Base-by-base conservation (phyloP, 2,888 invertebrate genomes). In the Pocota personata region DNA sequence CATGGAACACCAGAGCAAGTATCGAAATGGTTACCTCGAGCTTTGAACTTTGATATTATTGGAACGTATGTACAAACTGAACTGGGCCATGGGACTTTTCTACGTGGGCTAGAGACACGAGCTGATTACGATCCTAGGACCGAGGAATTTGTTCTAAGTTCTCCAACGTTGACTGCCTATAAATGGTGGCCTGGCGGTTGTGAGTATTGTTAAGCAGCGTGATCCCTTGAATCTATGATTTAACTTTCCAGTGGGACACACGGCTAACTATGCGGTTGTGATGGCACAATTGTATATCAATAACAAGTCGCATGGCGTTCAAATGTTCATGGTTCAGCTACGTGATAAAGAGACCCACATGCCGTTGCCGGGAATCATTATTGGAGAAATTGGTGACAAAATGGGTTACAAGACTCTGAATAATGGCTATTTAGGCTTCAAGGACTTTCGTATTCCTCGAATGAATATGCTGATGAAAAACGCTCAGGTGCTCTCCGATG, bases 131-230 rank as follows among this genome's bases (percentile, higher is more conserved):
- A 98, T 91, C 93, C 95, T 0, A 90, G 92, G 1, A 96, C 95
- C 0, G 94, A 97, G 91, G 97, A 98, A 93, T 99, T 99, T 91
- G 93, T 98, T 32, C 91, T 99, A 30, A 94, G 98, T 90, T 96
- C 97, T 62, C 98, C 98, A 0, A 96, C 96, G 1, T 92, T 98
- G 12, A 96, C 97, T 0, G 95, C 98, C 0, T 97, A 96, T 91
- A 99, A 98, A 93, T 98, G 98, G 97, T 98, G 98, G 98, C 98
- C 98, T 16, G 98, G 98, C 10, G 96, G 97, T 91, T 93, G 98
- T 98, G 93, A 94, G 97, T 95, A 35, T 5, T 40, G 4, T 1
- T 14, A 35, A 1, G 12, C 14, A 40, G 2, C 14, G 3, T n/a
- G 5, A 14, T 3, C 37, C 37, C 37, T 37, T 40, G 40, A 40